Percentiles rank a stretch among this genome's conserved stretches.
phyloP scores from a whole-genome alignment of 2,888 invertebrate species.

The Drosophila monieri region DNA sequence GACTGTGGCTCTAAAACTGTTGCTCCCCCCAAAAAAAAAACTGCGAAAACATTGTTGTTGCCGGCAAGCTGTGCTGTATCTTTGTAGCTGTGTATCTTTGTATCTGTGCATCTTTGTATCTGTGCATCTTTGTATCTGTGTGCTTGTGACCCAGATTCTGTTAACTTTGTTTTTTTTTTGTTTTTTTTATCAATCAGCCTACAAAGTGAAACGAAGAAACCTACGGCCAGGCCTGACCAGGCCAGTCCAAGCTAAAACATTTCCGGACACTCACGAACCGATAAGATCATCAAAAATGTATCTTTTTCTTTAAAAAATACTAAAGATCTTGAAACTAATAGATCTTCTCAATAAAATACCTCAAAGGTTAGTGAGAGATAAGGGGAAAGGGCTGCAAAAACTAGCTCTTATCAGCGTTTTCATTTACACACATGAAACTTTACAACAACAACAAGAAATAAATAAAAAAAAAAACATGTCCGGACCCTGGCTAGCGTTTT shows the following conservation, averaged over 20 bases:
- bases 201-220: slow-evolving; percentile 13
- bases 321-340: not conserved
- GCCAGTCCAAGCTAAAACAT: slow-evolving; percentile 32
- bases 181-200: slow-evolving; percentile 7
- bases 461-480: not conserved
- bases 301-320: no score
- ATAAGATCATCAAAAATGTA: not conserved
- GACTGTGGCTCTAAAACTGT: slow-evolving; percentile 39
- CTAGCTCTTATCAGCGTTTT: slow-evolving; percentile 24
- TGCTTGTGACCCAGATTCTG: slow-evolving; percentile 32
- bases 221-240: not conserved
- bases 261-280: slow-evolving; percentile 27
- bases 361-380: not conserved
- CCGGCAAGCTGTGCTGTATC: not conserved
- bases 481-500: slow-evolving; percentile 37
- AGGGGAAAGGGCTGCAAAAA: slow-evolving; percentile 6
- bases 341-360: slow-evolving; percentile 4
- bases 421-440: slow-evolving; percentile 31
- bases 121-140: not conserved
- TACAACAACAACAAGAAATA: slow-evolving; percentile 3
- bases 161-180: slow-evolving; percentile 18
- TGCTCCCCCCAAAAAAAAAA: not conserved
- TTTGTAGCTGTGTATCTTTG: not conserved
- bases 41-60: not conserved
- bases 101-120: not conserved